Percentiles rank a stretch among this genome's conserved stretches.
These are phyloP conservation scores for Bryconaethiops microstoma DNA, from an alignment of 2,797 vertebrate species.

Conservation along the genomic window DNA sequence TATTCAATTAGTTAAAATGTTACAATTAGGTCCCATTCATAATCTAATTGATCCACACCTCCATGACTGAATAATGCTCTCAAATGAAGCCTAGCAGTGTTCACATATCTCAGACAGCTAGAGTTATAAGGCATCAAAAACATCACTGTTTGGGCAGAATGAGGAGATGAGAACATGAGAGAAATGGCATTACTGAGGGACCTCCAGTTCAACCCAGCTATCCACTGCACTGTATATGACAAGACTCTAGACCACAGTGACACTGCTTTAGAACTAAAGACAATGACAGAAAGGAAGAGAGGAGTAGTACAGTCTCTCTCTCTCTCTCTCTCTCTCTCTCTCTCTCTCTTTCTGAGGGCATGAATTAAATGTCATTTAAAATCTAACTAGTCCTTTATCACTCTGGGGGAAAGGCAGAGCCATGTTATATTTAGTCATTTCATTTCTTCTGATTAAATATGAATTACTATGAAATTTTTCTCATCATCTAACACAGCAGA, in stretches of 20 bases:
- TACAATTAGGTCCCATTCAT: slow-evolving; percentile 23
- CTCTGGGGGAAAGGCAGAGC: slow-evolving; percentile 88
- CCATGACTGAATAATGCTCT: neutral
- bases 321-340: slow-evolving; percentile 30
- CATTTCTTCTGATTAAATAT: slow-evolving; percentile 96
- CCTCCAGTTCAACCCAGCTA: slow-evolving; percentile 51
- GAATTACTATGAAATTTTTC: slow-evolving; percentile 94
- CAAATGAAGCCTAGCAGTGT: slow-evolving; percentile 2
- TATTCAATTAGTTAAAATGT: slow-evolving; percentile 33
- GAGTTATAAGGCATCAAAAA: neutral
- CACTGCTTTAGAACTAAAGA: slow-evolving; percentile 45
- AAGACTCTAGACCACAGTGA: slow-evolving; percentile 43
- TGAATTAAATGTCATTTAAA: slow-evolving; percentile 89
- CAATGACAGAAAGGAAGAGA: slow-evolving; percentile 10
- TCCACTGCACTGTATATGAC: slow-evolving; percentile 51
- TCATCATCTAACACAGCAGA: slow-evolving; percentile 92
- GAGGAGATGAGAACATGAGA: slow-evolving; percentile 42
- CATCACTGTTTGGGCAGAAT: slow-evolving; percentile 34
- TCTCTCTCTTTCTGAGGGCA: slow-evolving; percentile 73
- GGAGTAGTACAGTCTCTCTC: slow-evolving; percentile 27
- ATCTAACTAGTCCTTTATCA: slow-evolving; percentile 91
- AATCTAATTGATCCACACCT: slow-evolving; percentile 31
- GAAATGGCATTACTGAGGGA: slow-evolving; percentile 54
- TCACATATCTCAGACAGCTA: slow-evolving; percentile 9
- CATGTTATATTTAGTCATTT: slow-evolving; percentile 95